Percentiles rank a stretch among this genome's conserved stretches.
Conservation (phyloP, 2,113 vertebrate species). For the Bubalus kerabau region DNA sequence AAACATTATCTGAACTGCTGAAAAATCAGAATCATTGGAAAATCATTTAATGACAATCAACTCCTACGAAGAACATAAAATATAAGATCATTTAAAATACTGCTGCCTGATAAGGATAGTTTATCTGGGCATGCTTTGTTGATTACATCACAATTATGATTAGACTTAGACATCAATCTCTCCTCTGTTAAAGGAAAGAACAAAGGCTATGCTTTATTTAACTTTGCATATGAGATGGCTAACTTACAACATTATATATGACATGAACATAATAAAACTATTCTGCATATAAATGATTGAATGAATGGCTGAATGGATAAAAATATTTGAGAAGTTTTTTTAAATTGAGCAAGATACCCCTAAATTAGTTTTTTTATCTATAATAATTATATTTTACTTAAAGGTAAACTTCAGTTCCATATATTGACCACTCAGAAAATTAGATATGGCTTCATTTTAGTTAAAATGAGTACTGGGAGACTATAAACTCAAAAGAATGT, state of each 20-base stretch:
- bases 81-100: not conserved
- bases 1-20: not conserved
- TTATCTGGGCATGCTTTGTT: not conserved
- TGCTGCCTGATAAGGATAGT: not conserved
- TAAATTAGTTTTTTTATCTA: not conserved
- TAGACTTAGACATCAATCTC: not conserved
- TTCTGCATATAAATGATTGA: not conserved
- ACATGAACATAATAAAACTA: not conserved
- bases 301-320: not conserved
- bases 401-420: not conserved
- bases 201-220: not conserved
- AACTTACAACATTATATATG: not conserved
- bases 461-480: not conserved
- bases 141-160: not conserved
- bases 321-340: not conserved
- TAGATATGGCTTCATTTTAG: not conserved
- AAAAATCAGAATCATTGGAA: not conserved
- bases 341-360: not conserved
- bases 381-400: not conserved
- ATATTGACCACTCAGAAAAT: not conserved
- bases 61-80: not conserved
- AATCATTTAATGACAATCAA: not conserved
- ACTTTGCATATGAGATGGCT: not conserved
- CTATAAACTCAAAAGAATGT: not conserved
- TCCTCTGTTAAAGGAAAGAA: not conserved